These are phyloP conservation scores for Musca domestica DNA, from an alignment of 1,140 invertebrate species.

Conservation along the genomic window DNA sequence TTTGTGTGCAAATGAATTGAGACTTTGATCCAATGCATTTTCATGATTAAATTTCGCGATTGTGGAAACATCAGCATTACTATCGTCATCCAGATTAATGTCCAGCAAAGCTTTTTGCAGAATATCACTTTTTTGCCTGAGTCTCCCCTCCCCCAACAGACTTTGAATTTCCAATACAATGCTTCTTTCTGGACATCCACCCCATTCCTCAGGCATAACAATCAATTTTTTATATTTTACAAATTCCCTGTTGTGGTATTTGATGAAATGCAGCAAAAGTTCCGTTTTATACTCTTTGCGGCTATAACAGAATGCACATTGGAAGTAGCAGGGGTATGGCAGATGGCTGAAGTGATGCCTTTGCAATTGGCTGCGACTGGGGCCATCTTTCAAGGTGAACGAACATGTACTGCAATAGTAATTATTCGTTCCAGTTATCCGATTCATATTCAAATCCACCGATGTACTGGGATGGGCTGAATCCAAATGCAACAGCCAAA, in stretches of 20 bases:
- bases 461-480: conserved; percentile 3
- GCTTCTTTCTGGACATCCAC: conserved; percentile 30
- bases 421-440: conserved; percentile 21
- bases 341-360: conserved; percentile 22
- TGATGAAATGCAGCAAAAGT: conserved; percentile 28
- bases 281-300: conserved; percentile 24
- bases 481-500: conserved; percentile 23
- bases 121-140: conserved; percentile 28
- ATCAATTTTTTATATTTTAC: conserved; percentile 41
- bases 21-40: conserved; percentile 12
- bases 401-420: conserved; percentile 23
- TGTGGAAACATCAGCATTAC: background rate
- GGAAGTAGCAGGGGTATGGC: conserved; percentile 16
- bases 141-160: conserved; percentile 5
- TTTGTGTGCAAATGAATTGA: background rate
- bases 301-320: conserved; percentile 23
- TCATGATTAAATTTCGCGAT: conserved; percentile 17
- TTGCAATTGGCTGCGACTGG: conserved; percentile 2
- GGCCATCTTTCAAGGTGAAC: background rate
- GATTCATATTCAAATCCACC: conserved; percentile 19
- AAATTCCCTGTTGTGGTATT: conserved; percentile 38
- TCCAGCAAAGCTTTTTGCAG: conserved; percentile 36
- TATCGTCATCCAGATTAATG: conserved; percentile 37
- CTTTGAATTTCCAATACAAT: conserved; percentile 25
- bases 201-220: conserved; percentile 24